Evolutionary conservation across 2,797 vertebrate species (phyloP).

Genomic region (Helarctos malayanus): DNA sequence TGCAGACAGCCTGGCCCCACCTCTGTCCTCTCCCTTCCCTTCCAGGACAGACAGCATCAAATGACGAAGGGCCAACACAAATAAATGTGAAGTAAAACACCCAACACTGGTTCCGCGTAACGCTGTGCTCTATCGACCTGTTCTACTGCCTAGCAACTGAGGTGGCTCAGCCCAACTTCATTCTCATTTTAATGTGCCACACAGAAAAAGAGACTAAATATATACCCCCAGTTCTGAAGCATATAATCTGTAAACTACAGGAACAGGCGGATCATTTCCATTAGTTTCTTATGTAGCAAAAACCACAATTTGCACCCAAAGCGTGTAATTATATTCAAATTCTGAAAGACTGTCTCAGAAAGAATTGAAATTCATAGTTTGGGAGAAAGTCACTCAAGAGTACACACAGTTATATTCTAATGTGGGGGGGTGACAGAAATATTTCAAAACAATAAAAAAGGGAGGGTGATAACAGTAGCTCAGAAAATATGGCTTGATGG

Average conservation of each 20-base stretch:
- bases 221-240: constrained; percentile 84
- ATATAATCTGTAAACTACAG: constrained; percentile 88
- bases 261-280: constrained; percentile 88
- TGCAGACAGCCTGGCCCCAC: constrained; percentile 69
- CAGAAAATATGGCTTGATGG: neutral
- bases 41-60: constrained; percentile 77
- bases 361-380: constrained; percentile 89
- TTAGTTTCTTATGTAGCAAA: constrained; percentile 88
- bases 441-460: constrained; percentile 72
- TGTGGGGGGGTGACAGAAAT: neutral
- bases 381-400: constrained; percentile 81
- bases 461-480: neutral
- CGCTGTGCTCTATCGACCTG: constrained; percentile 78
- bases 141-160: constrained; percentile 81
- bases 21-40: constrained; percentile 12
- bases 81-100: constrained; percentile 83
- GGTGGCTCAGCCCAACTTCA: constrained; percentile 82
- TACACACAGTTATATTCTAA: constrained; percentile 80
- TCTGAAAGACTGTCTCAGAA: constrained; percentile 86
- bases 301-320: constrained; percentile 88
- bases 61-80: constrained; percentile 80
- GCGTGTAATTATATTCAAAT: constrained; percentile 90
- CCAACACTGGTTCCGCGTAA: constrained; percentile 72
- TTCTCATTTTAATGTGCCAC: constrained; percentile 87
- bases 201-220: constrained; percentile 87